These are phyloP conservation scores for Neoaliturus tenellus DNA, from an alignment of 2,888 invertebrate genomes.

Conservation along the genomic window DNA sequence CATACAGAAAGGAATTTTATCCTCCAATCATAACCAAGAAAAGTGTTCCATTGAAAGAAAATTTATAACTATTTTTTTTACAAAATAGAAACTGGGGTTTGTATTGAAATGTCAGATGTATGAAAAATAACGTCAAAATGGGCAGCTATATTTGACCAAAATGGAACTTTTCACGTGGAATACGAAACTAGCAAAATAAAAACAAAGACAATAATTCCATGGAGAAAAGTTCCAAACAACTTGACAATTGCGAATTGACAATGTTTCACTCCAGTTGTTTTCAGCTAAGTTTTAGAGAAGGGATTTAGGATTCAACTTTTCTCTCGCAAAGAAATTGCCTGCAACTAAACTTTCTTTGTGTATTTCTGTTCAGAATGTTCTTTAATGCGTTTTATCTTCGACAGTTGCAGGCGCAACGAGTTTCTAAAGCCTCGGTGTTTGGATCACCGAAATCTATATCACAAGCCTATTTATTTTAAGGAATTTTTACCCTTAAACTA, in stretches of 20 bases:
- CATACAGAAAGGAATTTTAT: no score
- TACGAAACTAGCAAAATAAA: not conserved
- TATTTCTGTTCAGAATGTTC: not conserved
- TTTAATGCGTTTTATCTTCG: not conserved
- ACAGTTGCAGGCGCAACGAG: not conserved
- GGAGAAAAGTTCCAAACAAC: constrained; percentile 8
- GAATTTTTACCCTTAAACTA: no score
- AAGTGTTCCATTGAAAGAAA: no score
- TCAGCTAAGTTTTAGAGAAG: constrained; percentile 26
- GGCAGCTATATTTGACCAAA: no score
- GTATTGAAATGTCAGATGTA: no score
- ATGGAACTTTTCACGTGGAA: not conserved
- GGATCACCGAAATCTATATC: no score
- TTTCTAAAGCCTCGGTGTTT: not conserved
- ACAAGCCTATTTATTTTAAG: no score
- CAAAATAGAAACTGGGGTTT: no score
- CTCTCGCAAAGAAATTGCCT: constrained; percentile 10
- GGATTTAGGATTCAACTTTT: constrained; percentile 32
- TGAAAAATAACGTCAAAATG: no score
- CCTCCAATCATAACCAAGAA: no score
- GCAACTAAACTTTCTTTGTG: constrained; percentile 19
- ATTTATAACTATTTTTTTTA: no score
- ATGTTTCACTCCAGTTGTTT: constrained; percentile 30
- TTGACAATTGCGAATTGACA: constrained; percentile 30
- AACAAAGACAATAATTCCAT: constrained; percentile 3